These are phyloP conservation scores for Toxonevra muliebris DNA, from an alignment of 2,888 invertebrate species.

Conservation along the genomic window DNA sequence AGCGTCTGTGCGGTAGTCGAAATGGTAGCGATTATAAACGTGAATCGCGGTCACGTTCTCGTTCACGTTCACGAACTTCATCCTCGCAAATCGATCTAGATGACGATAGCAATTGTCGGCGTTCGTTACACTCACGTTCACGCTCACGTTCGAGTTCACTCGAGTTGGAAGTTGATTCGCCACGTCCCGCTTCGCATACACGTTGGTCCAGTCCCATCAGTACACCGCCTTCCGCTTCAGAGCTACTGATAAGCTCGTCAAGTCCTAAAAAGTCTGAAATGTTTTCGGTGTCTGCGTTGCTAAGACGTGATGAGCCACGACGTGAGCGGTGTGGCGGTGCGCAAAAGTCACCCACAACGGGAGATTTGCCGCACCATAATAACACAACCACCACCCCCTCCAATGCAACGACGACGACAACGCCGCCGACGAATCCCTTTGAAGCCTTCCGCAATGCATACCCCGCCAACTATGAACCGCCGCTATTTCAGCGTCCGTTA, in stretches of 20 bases:
- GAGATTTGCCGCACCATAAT: neutral
- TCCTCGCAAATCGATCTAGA: conserved; percentile 56
- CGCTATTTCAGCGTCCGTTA: conserved; percentile 63
- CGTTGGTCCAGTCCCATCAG: conserved; percentile 54
- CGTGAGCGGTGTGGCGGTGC: conserved; percentile 9
- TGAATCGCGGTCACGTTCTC: conserved; percentile 60
- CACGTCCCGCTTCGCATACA: conserved; percentile 63
- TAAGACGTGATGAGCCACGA: conserved; percentile 78
- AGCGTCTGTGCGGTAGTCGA: conserved; percentile 34
- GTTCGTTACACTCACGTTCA: conserved; percentile 49
- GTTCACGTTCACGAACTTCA: conserved; percentile 53
- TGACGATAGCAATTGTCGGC: conserved; percentile 50
- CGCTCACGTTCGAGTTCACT: conserved; percentile 69
- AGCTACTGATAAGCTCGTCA: conserved; percentile 60
- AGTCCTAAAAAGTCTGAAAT: conserved; percentile 78
- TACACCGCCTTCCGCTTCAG: conserved; percentile 56
- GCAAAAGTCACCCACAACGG: conserved; percentile 66
- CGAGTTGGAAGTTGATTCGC: conserved; percentile 81
- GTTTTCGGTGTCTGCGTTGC: conserved; percentile 83
- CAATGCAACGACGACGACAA: conserved; percentile 42
- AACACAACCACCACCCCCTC: conserved; percentile 14
- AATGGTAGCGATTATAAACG: conserved; percentile 42
- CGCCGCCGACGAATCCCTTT: conserved; percentile 59
- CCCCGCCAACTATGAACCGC: conserved; percentile 59
- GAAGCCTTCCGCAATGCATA: conserved; percentile 68